Evolutionary conservation across 2,113 vertebrate species (phyloP).

Genomic region (Stomatorhinus ivindoensis): DNA sequence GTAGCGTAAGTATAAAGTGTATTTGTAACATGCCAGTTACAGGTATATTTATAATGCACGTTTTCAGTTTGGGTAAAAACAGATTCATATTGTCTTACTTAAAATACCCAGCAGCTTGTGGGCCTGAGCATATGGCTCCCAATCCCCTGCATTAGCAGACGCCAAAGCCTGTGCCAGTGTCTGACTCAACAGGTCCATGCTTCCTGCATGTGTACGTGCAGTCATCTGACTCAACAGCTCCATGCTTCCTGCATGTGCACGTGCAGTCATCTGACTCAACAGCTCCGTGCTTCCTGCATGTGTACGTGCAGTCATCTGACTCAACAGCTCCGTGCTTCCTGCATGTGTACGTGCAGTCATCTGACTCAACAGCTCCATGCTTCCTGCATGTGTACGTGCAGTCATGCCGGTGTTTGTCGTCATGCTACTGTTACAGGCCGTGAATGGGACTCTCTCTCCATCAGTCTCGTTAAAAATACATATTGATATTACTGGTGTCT

Average conservation of each 20-base stretch:
- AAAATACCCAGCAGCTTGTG: constrained; percentile 2
- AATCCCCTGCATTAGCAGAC: neutral
- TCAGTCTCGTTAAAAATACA: neutral
- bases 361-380: no score
- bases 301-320: neutral
- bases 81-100: neutral
- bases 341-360: no score
- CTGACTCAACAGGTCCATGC: neutral
- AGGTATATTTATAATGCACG: neutral
- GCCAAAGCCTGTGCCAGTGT: neutral
- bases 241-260: neutral
- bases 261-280: neutral
- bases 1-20: neutral
- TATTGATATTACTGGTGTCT: neutral
- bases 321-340: neutral
- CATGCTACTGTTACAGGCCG: neutral
- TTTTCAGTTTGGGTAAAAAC: neutral
- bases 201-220: neutral
- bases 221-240: neutral
- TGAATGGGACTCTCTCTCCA: neutral
- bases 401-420: neutral
- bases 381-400: neutral
- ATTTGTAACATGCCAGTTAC: neutral
- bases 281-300: neutral
- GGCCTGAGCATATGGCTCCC: neutral